phyloP scores from a whole-genome alignment of 2,797 vertebrate species.

The Danio jaintianensis region DNA sequence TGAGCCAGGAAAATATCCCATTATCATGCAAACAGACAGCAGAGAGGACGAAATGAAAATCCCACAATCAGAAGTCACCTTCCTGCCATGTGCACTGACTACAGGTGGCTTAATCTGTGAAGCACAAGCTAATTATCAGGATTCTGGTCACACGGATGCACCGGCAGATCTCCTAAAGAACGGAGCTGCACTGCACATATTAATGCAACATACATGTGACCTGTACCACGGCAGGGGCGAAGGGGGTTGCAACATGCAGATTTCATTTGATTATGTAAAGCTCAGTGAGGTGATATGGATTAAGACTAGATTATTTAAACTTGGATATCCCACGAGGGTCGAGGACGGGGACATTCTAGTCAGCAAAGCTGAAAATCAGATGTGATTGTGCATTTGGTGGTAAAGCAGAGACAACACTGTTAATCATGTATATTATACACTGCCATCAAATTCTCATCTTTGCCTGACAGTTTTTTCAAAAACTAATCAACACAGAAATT shows the following conservation, averaged over 20 bases:
- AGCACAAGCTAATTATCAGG: slow-evolving; percentile 62
- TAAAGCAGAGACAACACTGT: slow-evolving; percentile 22
- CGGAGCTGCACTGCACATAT: slow-evolving; percentile 55
- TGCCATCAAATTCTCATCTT: background rate
- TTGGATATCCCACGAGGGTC: slow-evolving; percentile 31
- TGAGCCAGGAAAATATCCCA: background rate
- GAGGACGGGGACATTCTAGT: slow-evolving; percentile 32
- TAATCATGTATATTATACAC: slow-evolving; percentile 10
- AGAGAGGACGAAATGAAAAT: slow-evolving; percentile 45
- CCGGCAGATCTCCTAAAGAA: slow-evolving; percentile 54
- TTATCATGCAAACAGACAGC: slow-evolving; percentile 11
- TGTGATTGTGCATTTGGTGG: slow-evolving; percentile 30
- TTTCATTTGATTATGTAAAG: slow-evolving; percentile 66
- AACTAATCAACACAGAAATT: background rate
- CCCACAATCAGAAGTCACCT: slow-evolving; percentile 59
- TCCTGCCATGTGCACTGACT: slow-evolving; percentile 59
- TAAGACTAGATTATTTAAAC: slow-evolving; percentile 55
- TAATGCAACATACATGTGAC: slow-evolving; percentile 57
- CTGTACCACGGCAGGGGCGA: slow-evolving; percentile 46
- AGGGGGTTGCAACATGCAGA: slow-evolving; percentile 56
- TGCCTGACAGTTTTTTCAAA: background rate
- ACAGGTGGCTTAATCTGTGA: slow-evolving; percentile 59
- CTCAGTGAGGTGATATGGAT: slow-evolving; percentile 59
- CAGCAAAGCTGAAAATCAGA: slow-evolving; percentile 40
- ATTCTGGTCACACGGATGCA: slow-evolving; percentile 62